Evolutionary conservation across 2,888 invertebrate genomes (phyloP).

Genomic region (Cheilosia urbana): DNA sequence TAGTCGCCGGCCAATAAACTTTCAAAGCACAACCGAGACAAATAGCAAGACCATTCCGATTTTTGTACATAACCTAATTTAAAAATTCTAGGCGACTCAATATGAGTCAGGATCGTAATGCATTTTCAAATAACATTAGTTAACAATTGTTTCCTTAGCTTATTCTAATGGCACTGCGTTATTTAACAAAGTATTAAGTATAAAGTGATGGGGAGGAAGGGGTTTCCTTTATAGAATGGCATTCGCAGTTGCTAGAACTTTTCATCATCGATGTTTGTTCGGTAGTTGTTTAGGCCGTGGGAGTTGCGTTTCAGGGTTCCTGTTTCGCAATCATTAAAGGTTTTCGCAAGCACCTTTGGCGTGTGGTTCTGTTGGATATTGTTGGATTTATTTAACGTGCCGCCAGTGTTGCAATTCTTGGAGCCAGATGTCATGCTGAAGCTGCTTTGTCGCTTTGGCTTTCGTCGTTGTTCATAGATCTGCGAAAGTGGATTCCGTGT

Average conservation of each 20-base stretch:
- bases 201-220: constrained; percentile 5
- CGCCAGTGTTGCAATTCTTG: constrained; percentile 81
- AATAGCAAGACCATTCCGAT: constrained; percentile 21
- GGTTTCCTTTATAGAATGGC: not conserved
- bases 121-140: constrained; percentile 55
- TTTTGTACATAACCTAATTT: constrained; percentile 10
- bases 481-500: constrained; percentile 75
- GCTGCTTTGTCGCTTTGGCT: constrained; percentile 88
- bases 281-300: constrained; percentile 87
- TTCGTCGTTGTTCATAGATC: constrained; percentile 83
- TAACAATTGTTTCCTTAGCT: constrained; percentile 59
- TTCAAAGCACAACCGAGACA: constrained; percentile 46
- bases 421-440: constrained; percentile 85
- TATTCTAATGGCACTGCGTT: constrained; percentile 72
- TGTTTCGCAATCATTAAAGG: constrained; percentile 90
- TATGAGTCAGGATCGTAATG: constrained; percentile 79
- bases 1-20: constrained; percentile 56
- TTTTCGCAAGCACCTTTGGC: constrained; percentile 88
- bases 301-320: constrained; percentile 91
- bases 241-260: constrained; percentile 79
- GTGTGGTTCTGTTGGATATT: constrained; percentile 87
- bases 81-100: constrained; percentile 77
- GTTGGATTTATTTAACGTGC: constrained; percentile 85
- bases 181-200: constrained; percentile 48
- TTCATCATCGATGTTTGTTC: constrained; percentile 82